These are phyloP conservation scores for Bos indicus DNA, from an alignment of 2,113 vertebrate species.

Conservation along the genomic window DNA sequence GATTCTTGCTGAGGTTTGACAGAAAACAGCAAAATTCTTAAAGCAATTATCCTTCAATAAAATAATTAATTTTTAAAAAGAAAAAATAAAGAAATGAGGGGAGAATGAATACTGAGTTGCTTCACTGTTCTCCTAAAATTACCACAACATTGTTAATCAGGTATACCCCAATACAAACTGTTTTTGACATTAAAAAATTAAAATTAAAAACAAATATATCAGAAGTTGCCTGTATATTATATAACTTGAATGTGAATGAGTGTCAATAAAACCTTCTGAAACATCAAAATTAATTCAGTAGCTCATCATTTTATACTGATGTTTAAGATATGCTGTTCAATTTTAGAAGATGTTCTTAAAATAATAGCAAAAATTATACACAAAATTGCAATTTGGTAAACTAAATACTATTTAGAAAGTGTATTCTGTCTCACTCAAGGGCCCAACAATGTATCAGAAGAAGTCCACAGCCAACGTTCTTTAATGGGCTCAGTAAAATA, in stretches of 20 bases:
- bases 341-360: background rate
- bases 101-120: too few species aligned
- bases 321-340: background rate
- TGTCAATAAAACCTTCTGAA: too few species aligned
- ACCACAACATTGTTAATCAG: too few species aligned
- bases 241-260: too few species aligned
- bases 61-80: background rate
- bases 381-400: background rate
- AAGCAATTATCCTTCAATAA: background rate
- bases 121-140: too few species aligned
- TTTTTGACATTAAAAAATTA: too few species aligned
- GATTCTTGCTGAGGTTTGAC: background rate
- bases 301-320: background rate
- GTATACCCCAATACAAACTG: too few species aligned
- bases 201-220: too few species aligned
- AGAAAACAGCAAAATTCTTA: background rate
- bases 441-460: background rate
- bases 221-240: too few species aligned
- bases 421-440: background rate
- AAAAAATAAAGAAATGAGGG: too few species aligned
- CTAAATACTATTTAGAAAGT: background rate
- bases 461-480: background rate
- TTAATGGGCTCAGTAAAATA: background rate
- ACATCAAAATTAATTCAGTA: too few species aligned
- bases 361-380: background rate